Evolutionary conservation across 2,797 vertebrate species (phyloP), one percentile per base, ranked within the genome.

Genomic region (Urophycis tenuis): DNA sequence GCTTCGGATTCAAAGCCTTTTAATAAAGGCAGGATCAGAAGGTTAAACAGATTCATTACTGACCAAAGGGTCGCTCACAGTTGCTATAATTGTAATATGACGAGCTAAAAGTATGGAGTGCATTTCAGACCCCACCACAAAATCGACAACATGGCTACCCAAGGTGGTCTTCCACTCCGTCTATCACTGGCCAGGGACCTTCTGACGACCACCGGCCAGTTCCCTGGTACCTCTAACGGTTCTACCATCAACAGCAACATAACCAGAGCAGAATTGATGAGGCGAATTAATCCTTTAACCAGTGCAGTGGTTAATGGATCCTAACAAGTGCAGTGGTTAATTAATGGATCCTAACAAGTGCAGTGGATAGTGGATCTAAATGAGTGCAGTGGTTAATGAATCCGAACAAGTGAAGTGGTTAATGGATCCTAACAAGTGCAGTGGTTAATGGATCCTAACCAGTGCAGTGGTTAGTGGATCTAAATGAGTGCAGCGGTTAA

Each of bases 1-100:
- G 25, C 64, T 33, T 0, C 74, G 76, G 53, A 25, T 29, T 14
- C 10, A 29, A 29, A 29, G 12, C 60, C n/a, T 67, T 67, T 29
- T 25, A 67, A n/a, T n/a, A 67, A 67, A 67, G 53, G 25, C 35
- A 80, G 11, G 3, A 78, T 39, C 36, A 72, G 29, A 34, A 75
- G 33, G 17, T 6, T 22, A 76, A 33, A 34, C 2, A 73, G 7
- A 29, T 73, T 67, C 11, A 9, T 36, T 35, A 73, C 25, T 32
- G 6, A 45, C 31, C 53, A 71, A 49, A 33, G 29, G 34, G 35
- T 69, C 25, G 70, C 19, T 69, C 1, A 60, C 2, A 64, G 77
- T 67, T 5, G 10, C n/a, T 29, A 29, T 64, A 67, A 67, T 67
- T 11, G n/a, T 12, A 67, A 67, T 67, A 67, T 29, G 5, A 67